These are phyloP conservation scores for human (Homo sapiens) DNA, from an alignment of 2,113 vertebrate species.

Conservation along the genomic window GRCh38 chr6:24452001-24452500, in stretches of 20 bases:
- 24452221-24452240: background rate
- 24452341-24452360: background rate
- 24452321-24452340: background rate
- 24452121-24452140: background rate
- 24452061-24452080: background rate
- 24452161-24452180: background rate
- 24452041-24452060: background rate
- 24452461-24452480: no score
- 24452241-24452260: background rate
- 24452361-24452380: background rate
- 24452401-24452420: rapidly evolving
- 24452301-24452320: background rate
- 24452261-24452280: background rate
- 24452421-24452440: background rate
- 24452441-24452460: background rate
- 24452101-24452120: background rate
- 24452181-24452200: background rate
- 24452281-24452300: background rate
- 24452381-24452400: background rate
- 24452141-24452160: background rate
- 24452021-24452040: background rate
- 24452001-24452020: background rate
- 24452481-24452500: no score
- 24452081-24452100: rapidly evolving
- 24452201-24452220: background rate